phyloP scores from a whole-genome alignment of 2,888 invertebrate genomes.

The Trissolcus japonicus region DNA sequence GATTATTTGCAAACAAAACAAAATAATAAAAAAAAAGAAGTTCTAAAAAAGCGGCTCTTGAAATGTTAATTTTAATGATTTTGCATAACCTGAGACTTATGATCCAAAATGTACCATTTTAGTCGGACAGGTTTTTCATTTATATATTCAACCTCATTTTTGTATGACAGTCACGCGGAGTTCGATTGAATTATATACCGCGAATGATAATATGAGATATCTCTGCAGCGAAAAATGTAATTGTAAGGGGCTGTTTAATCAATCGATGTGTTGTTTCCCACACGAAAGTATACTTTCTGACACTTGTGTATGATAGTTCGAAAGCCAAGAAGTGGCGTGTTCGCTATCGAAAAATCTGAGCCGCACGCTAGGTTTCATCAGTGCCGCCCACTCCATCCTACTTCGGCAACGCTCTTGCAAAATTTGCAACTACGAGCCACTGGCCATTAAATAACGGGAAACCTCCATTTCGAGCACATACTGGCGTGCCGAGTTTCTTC shows the following conservation, averaged over 20 bases:
- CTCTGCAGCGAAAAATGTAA: constrained; percentile 7
- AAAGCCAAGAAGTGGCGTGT: constrained; percentile 25
- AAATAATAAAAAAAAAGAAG: no score
- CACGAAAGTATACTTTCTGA: background rate
- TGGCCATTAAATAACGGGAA: constrained; percentile 30
- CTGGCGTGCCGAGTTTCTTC: constrained; percentile 23
- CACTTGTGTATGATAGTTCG: no score
- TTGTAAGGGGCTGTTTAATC: constrained; percentile 15
- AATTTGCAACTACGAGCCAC: constrained; percentile 14
- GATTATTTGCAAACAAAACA: no score
- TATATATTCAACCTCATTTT: no score
- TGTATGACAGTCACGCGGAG: no score
- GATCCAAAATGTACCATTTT: no score
- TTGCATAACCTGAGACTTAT: no score
- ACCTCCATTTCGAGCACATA: constrained; percentile 11
- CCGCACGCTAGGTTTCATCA: constrained; percentile 38
- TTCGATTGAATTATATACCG: no score
- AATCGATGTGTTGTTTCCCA: constrained; percentile 26
- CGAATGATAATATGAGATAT: background rate
- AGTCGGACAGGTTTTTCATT: no score
- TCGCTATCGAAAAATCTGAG: constrained; percentile 33
- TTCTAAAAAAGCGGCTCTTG: no score
- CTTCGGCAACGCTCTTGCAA: background rate
- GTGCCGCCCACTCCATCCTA: background rate
- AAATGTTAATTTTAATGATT: no score